Base-by-base conservation (phyloP, 2,888 invertebrate species). In the Microplitis deprimator region DNA sequence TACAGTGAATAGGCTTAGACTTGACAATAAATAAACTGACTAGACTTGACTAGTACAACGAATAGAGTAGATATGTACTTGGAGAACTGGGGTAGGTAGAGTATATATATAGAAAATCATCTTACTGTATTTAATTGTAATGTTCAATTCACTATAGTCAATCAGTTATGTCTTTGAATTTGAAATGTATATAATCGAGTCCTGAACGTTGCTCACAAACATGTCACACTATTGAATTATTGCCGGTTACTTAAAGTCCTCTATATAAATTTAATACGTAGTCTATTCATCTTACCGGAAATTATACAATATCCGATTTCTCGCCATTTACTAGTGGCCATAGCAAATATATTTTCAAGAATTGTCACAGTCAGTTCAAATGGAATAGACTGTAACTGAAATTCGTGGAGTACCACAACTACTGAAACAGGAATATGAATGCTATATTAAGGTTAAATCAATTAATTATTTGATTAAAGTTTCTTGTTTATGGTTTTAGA, bases 271-370 rank as follows among this genome's bases (percentile, higher is more conserved):
- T 39, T 67, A 13, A 13, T 50, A 50, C 40, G 29, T 17, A 73
- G 62, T 70, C 61, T 1, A 29, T 7, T 68, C 73, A 60, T 61
- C 77, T 71, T 69, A 78, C 67, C 76, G 78, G 78, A 79, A 81
- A 79, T 76, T 70, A 70, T 59, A 70, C 60, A 38, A 50, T 70
- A 70, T 60, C 59, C 60, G 60, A 70, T 70, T 50, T 70, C 41
- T 38, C 10, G 20, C 59, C 70, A 61, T 60, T 8, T 60, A 60
- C 10, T 38, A 29, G 20, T 38, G 59, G 8, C 8, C 60, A 70
- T 59, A 68, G 16, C 29, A 70, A 17, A 38, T 0, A 59, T 50
- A 59, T 20, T 13, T 59, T 17, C 41, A 20, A 29, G 20, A 59
- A 60, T 17, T 59, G 29, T 68, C 10, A 68, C 41, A n/a, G 68